phyloP scores from a whole-genome alignment of 2,797 vertebrate genomes.

The Platyrinchus mystaceus region DNA sequence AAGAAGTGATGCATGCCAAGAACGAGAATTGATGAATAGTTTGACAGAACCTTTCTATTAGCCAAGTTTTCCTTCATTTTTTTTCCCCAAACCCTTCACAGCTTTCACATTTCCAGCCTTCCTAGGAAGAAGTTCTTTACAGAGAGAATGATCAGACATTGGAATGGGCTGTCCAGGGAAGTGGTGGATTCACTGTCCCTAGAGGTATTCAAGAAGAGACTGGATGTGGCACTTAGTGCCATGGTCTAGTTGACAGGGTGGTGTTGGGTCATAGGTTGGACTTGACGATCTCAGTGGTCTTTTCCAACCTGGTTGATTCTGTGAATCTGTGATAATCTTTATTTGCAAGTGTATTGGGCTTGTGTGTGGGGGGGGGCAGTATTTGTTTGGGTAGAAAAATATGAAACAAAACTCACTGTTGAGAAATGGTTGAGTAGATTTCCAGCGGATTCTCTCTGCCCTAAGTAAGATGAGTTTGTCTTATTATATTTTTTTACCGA shows the following conservation, averaged over 20 bases:
- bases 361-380: neutral
- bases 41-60: neutral
- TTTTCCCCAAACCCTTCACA: neutral
- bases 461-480: neutral
- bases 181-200: no score
- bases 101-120: neutral
- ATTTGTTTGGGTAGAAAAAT: neutral
- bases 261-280: no score
- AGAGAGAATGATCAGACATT: no score
- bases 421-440: neutral
- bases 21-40: neutral
- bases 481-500: neutral
- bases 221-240: no score
- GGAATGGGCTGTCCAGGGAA: no score
- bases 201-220: no score
- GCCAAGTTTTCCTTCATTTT: neutral
- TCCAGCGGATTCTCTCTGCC: neutral
- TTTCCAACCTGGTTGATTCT: no score
- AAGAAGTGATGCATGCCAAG: neutral
- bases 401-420: neutral
- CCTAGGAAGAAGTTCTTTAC: no score
- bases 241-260: no score
- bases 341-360: neutral
- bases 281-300: no score
- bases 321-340: neutral